Evolutionary conservation across 2,113 vertebrate genomes (phyloP), one percentile per base, ranked within the genome.

Genomic region (Trochalopteron elliotii): DNA sequence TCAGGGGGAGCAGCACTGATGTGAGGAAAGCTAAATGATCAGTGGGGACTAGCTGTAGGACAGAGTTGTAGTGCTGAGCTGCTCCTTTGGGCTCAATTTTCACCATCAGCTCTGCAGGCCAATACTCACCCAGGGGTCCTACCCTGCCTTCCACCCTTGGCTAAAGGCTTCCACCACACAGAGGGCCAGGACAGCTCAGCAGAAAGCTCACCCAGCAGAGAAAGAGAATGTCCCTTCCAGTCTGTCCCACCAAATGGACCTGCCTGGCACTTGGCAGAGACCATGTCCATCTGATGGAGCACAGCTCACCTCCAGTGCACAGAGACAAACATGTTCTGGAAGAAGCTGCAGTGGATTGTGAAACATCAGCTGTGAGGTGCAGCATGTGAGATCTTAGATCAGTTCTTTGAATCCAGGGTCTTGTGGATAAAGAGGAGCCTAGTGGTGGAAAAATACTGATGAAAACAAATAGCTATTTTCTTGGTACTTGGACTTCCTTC

Each of bases 381-480:
- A 59, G 33, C 57, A 53, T 4, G 0, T 4, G 12, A 84, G 33
- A 52, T 69, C 42, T 70, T 56, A 83, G 40, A 86, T 72, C 52
- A 21, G 6, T 64, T 80, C 55, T 40, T 61, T 61, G 59, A 40
- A 80, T 49, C 24, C 63, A 45, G 23, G n/a, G 60, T 39, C 30
- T 75, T 70, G 39, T 2, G 0, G 60, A 84, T 14, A 42, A 88
- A 94, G 57, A 90, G 10, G 15, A 71, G 22, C 22, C 56, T 65
- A 44, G 15, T 52, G 37, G 37, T 57, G 44, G 72, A 88, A 92
- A 90, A 81, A 15, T 15, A 81, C 27, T 15, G 45, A 55, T 52
- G 44, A 72, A 85, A 93, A 83, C 42, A 89, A 86, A 28, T 39
- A 60, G 52, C 35, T 87, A 6, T 87, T 78, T 95, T 81, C 77